These are phyloP conservation scores for Premnoplex brunnescens DNA, from an alignment of 2,797 vertebrate genomes.

Conservation along the genomic window DNA sequence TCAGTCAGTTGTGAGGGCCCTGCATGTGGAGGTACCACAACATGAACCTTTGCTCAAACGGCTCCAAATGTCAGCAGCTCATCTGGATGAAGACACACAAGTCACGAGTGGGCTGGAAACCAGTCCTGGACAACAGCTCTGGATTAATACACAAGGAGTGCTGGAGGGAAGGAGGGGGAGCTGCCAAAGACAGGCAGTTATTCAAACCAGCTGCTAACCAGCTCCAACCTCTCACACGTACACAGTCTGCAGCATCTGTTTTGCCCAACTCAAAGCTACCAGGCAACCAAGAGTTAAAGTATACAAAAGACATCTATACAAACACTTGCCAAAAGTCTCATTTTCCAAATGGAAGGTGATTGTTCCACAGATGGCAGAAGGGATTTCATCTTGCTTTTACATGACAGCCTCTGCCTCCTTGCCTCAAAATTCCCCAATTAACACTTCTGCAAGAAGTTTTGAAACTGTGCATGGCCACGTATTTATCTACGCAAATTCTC, in stretches of 20 bases:
- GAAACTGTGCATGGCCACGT: not conserved
- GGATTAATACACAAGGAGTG: not conserved
- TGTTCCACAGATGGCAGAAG: not conserved
- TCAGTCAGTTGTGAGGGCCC: rapidly evolving
- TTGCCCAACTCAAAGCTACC: not conserved
- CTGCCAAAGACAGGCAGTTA: conserved; percentile 41
- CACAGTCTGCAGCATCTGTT: not conserved
- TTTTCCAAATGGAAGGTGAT: conserved; percentile 12
- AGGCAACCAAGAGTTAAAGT: conserved; percentile 6
- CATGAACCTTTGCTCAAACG: rapidly evolving
- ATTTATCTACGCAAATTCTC: conserved; percentile 12
- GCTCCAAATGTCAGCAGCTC: not conserved
- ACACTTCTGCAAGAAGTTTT: conserved; percentile 12
- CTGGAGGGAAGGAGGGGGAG: not conserved
- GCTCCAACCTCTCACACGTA: not conserved
- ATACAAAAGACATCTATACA: not conserved
- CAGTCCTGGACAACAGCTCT: conserved; percentile 17
- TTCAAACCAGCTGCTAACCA: conserved; percentile 54
- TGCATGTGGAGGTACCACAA: not conserved
- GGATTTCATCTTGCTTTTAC: not conserved
- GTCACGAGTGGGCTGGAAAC: conserved; percentile 35
- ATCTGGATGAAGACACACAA: not conserved
- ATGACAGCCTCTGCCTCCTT: not conserved
- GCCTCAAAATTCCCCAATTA: conserved; percentile 1
- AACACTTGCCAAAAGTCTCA: conserved; percentile 13